Percentiles rank a stretch among this genome's conserved stretches.
These are phyloP conservation scores for Dryococelus australis DNA, from an alignment of 2,888 invertebrate genomes.

Conservation along the genomic window DNA sequence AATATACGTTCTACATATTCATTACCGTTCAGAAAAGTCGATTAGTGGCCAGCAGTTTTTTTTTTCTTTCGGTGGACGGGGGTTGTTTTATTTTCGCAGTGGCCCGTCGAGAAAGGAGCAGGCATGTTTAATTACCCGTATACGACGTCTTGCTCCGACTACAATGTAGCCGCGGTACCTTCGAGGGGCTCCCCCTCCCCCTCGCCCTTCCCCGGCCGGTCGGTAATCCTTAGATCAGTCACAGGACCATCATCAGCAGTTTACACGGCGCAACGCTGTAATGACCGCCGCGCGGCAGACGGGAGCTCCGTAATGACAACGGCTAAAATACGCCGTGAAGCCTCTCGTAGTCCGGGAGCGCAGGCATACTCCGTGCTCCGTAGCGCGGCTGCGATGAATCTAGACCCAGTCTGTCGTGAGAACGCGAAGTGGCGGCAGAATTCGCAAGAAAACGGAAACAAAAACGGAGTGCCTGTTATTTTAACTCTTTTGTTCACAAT, in stretches of 20 bases:
- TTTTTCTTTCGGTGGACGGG: neutral
- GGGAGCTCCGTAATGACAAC: no score
- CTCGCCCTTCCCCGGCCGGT: neutral
- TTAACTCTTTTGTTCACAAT: no score
- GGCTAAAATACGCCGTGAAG: neutral
- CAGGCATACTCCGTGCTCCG: neutral
- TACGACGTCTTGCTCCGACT: neutral
- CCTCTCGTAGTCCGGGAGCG: neutral
- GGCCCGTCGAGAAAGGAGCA: neutral
- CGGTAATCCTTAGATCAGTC: neutral
- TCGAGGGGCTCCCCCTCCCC: neutral
- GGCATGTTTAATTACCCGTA: neutral
- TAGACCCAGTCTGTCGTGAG: neutral
- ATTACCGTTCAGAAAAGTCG: neutral
- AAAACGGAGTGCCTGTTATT: no score
- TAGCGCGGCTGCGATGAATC: no score
- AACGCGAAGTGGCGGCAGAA: no score
- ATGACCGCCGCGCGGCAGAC: neutral
- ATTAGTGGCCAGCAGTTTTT: neutral
- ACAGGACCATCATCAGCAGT: neutral
- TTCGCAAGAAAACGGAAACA: no score
- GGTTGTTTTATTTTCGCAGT: constrained; percentile 9
- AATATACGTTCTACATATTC: neutral
- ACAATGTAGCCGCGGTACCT: neutral
- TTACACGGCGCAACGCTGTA: neutral